Conservation (phyloP, 1,140 invertebrate genomes). For the Megalopta genalis region DNA sequence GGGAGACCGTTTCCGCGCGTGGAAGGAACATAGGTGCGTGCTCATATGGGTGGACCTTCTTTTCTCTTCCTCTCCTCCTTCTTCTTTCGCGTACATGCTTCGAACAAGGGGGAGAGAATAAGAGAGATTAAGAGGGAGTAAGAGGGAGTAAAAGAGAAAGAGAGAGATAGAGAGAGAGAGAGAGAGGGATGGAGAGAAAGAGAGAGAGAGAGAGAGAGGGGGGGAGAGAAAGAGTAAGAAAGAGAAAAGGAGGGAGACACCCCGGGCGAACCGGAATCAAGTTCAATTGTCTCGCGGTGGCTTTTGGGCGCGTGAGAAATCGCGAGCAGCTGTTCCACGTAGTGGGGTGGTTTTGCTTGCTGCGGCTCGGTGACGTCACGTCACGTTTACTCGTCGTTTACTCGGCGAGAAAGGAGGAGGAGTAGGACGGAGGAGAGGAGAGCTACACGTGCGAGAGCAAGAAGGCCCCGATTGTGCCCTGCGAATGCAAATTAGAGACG, state of each 20-base stretch:
- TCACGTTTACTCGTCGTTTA: conserved; percentile 55
- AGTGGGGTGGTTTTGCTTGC: conserved; percentile 37
- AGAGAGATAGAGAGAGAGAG: background rate
- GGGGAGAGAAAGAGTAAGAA: background rate
- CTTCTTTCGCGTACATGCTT: conserved; percentile 33
- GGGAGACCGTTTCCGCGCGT: background rate
- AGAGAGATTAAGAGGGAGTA: background rate
- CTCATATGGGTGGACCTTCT: conserved; percentile 53
- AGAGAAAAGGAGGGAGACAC: conserved; percentile 28
- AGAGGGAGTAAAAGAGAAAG: background rate
- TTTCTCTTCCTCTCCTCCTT: conserved; percentile 41
- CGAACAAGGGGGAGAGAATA: background rate
- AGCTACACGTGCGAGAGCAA: conserved; percentile 21
- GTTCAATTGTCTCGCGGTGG: conserved; percentile 74
- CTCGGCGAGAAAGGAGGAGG: conserved; percentile 19
- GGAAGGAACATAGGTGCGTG: conserved; percentile 53
- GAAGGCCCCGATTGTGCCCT: conserved; percentile 34
- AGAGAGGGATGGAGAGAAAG: background rate
- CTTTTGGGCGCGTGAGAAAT: conserved; percentile 77
- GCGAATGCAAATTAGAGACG: conserved; percentile 62
- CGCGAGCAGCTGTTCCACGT: conserved; percentile 68
- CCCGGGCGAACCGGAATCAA: conserved; percentile 69
- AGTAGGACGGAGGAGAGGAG: conserved; percentile 19
- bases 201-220: background rate
- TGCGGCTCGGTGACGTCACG: conserved; percentile 54